phyloP scores from a whole-genome alignment of 2,113 vertebrate genomes.

The Oxyura jamaicensis region DNA sequence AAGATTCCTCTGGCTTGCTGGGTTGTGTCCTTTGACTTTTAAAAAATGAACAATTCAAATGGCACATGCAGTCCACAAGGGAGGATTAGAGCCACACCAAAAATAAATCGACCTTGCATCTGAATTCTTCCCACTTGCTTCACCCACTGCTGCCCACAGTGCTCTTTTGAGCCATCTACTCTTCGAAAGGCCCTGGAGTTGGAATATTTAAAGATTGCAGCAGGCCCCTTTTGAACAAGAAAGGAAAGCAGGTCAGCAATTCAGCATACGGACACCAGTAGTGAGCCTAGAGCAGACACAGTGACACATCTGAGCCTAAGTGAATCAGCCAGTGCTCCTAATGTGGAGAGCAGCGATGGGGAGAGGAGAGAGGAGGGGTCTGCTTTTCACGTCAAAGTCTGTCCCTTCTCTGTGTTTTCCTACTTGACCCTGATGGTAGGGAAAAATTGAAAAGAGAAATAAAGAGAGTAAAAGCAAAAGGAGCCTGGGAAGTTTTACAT shows the following conservation, averaged over 20 bases:
- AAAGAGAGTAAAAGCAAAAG: not conserved
- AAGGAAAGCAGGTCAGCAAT: not conserved
- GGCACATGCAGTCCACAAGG: not conserved
- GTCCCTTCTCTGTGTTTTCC: not conserved
- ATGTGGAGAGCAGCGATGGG: not conserved
- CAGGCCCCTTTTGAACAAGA: not conserved
- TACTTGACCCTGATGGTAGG: not conserved
- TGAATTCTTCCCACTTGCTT: not conserved
- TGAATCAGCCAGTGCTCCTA: not conserved
- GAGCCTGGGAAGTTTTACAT: constrained; percentile 35
- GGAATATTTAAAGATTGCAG: not conserved
- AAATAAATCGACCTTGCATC: not conserved
- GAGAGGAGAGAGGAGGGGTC: not conserved
- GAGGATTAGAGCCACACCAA: not conserved
- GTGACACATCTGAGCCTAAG: constrained; percentile 9
- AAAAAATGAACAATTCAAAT: not conserved
- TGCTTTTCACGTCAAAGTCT: not conserved
- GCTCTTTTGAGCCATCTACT: not conserved
- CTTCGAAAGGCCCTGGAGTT: not conserved
- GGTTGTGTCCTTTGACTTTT: not conserved
- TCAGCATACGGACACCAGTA: not conserved
- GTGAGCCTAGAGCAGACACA: constrained; percentile 3
- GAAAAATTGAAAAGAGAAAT: not conserved
- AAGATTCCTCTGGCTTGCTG: constrained; percentile 15
- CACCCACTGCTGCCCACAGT: not conserved